phyloP scores from a whole-genome alignment of 2,113 vertebrate genomes.

The Microcebus tavaratra region DNA sequence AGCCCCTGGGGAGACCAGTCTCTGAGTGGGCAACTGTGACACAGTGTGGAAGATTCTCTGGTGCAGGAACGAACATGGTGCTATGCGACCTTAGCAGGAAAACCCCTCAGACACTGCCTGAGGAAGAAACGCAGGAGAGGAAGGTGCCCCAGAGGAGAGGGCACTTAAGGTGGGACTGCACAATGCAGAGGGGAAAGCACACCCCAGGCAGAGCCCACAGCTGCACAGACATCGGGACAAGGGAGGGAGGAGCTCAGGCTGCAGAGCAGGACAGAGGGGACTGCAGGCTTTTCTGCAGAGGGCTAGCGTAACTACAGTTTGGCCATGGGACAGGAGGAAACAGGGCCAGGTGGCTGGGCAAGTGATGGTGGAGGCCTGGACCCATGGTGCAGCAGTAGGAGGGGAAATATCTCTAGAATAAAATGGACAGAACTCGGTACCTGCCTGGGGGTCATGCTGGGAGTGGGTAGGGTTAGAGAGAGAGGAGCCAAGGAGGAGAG shows the following conservation, averaged over 20 bases:
- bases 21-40: no score
- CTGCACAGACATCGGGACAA: not conserved
- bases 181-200: not conserved
- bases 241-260: not conserved
- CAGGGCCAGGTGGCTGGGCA: not conserved
- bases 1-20: no score
- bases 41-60: no score
- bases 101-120: not conserved
- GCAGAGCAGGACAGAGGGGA: not conserved
- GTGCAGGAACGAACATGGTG: no score
- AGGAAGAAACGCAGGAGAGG: not conserved
- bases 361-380: not conserved
- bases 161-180: not conserved
- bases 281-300: not conserved
- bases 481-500: not conserved
- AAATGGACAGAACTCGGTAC: not conserved
- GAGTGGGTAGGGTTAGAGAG: not conserved
- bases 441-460: not conserved
- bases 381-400: not conserved
- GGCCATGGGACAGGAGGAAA: not conserved
- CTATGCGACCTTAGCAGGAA: not conserved
- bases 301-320: not conserved
- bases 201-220: not conserved
- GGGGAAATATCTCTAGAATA: not conserved
- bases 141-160: not conserved